Percentiles rank a stretch among this genome's conserved stretches.
Conservation (phyloP, 2,888 invertebrate species). For the Conus canariensis region DNA sequence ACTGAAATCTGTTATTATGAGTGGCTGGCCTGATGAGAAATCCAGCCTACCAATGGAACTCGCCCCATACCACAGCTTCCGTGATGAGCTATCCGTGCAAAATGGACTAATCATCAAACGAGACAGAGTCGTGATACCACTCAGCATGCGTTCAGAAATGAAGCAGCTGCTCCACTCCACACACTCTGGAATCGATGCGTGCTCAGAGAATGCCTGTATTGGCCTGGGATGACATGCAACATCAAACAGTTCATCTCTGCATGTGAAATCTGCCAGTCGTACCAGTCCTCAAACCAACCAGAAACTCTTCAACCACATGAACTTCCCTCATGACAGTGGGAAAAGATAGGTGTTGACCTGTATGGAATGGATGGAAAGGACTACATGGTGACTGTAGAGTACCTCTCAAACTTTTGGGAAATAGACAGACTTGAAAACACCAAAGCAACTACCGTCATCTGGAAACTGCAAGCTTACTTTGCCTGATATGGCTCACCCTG, state of each 20-base stretch:
- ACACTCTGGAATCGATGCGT: constrained; percentile 8
- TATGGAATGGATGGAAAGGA: no score
- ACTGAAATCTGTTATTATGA: not conserved
- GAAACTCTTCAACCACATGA: constrained; percentile 4
- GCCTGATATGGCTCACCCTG: no score
- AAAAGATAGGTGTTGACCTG: not conserved
- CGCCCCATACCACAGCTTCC: not conserved
- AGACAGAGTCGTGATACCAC: not conserved
- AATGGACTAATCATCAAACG: constrained; percentile 30
- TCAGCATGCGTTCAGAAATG: constrained; percentile 10
- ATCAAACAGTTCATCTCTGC: constrained; percentile 9
- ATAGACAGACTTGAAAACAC: no score
- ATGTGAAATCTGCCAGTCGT: constrained; percentile 11
- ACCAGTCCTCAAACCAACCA: not conserved
- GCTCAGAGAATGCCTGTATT: constrained; percentile 6
- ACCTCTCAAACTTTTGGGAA: no score
- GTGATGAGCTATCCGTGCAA: not conserved
- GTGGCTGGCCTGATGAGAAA: constrained; percentile 50
- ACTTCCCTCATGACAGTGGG: not conserved
- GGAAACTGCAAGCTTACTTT: no score
- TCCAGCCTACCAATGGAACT: constrained; percentile 31
- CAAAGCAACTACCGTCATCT: no score
- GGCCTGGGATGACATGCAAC: constrained; percentile 20
- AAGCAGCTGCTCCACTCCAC: constrained; percentile 16
- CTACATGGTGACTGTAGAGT: no score